A percentile compares a stretch with the other conserved stretches of the same genome.
Evolutionary conservation across 2,888 invertebrate species (phyloP).

Genomic region (Apantesis nais): DNA sequence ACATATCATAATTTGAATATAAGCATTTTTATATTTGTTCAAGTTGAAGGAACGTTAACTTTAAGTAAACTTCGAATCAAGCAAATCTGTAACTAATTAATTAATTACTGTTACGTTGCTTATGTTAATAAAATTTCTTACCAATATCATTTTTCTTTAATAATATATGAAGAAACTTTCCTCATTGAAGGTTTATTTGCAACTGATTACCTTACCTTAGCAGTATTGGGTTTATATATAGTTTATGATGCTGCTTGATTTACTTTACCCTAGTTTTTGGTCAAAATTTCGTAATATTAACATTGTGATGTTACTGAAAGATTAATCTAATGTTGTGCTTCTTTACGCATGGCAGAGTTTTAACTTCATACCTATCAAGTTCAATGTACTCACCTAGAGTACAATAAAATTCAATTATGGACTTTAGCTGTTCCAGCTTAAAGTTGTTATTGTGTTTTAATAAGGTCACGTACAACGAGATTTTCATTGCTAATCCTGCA

Average conservation of each 20-base stretch:
- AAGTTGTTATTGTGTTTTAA: neutral
- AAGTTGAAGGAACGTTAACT: neutral
- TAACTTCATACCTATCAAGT: constrained; percentile 4
- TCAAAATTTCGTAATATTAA: constrained; percentile 5
- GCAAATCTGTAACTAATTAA: constrained; percentile 10
- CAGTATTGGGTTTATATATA: constrained; percentile 12
- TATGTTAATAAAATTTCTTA: constrained; percentile 5
- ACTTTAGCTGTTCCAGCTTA: neutral
- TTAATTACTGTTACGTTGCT: constrained; percentile 1
- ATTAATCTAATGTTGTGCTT: constrained; percentile 6
- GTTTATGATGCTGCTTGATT: constrained; percentile 9
- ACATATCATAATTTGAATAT: neutral
- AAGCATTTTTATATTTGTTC: neutral
- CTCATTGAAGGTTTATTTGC: constrained; percentile 10
- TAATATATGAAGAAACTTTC: constrained; percentile 6
- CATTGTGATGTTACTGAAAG: constrained; percentile 9
- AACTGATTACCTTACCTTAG: constrained; percentile 15
- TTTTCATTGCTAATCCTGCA: neutral
- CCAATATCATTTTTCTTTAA: constrained; percentile 16
- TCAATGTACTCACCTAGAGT: neutral
- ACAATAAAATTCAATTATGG: constrained; percentile 2
- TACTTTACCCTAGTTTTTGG: constrained; percentile 4
- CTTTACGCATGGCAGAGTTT: constrained; percentile 7
- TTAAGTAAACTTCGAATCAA: neutral
- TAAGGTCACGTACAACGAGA: neutral